Evolutionary conservation across 2,888 invertebrate species (phyloP).

Genomic region (Drosophila sordidapex): DNA sequence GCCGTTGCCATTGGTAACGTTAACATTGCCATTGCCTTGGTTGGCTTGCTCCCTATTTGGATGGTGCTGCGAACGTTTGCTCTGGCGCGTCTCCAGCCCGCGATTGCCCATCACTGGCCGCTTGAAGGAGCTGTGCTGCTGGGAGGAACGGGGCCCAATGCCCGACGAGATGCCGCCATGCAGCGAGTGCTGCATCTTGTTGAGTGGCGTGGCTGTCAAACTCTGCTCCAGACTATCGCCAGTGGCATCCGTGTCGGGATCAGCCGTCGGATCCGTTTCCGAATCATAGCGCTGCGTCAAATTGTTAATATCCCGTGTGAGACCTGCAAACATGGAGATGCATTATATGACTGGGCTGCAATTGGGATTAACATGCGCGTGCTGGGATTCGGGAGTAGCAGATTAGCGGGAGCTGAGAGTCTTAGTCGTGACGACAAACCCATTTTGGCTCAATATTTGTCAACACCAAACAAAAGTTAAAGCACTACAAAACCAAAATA

Average conservation of each 20-base stretch:
- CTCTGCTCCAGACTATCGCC: slow-evolving; percentile 85
- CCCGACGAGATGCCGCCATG: slow-evolving; percentile 69
- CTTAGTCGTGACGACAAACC: slow-evolving; percentile 54
- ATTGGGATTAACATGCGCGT: slow-evolving; percentile 41
- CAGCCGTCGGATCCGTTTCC: slow-evolving; percentile 86
- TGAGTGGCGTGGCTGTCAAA: slow-evolving; percentile 59
- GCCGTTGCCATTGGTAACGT: slow-evolving; percentile 50
- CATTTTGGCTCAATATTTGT: slow-evolving; percentile 68
- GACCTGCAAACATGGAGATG: slow-evolving; percentile 68
- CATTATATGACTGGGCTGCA: slow-evolving; percentile 1
- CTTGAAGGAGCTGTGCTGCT: slow-evolving; percentile 86
- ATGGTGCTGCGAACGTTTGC: slow-evolving; percentile 86
- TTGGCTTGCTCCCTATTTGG: slow-evolving; percentile 58
- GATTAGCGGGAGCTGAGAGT: slow-evolving; percentile 42
- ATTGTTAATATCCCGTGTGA: slow-evolving; percentile 84
- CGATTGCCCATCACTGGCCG: slow-evolving; percentile 87
- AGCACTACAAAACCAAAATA: slow-evolving; percentile 24
- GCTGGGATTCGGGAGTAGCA: slow-evolving; percentile 30
- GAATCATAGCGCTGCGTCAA: slow-evolving; percentile 85
- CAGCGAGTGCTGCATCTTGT: slow-evolving; percentile 86
- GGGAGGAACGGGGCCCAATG: slow-evolving; percentile 81
- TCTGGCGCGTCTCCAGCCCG: slow-evolving; percentile 87
- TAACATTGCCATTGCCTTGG: slow-evolving; percentile 36
- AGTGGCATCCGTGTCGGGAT: slow-evolving; percentile 92
- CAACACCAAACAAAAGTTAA: slow-evolving; percentile 55